phyloP scores from a whole-genome alignment of 2,888 invertebrate species.

The Catocala sponsa region DNA sequence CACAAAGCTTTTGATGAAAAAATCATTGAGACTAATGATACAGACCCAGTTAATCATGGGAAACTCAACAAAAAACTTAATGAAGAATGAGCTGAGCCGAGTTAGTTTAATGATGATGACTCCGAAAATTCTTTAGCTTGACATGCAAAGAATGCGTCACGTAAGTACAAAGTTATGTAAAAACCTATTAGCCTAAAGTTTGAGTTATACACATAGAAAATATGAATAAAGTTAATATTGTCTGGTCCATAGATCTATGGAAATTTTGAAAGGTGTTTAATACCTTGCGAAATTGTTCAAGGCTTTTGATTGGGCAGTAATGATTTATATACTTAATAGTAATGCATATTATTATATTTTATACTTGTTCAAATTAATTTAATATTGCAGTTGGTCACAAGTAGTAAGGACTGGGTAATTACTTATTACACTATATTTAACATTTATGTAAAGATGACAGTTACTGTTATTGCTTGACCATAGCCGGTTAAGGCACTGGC shows the following conservation, averaged over 20 bases:
- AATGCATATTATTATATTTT: too few relatives aligned
- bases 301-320: too few relatives aligned
- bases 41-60: slow-evolving; percentile 50
- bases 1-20: neutral
- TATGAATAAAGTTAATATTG: too few relatives aligned
- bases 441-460: slow-evolving; percentile 1
- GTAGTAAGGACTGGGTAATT: slow-evolving; percentile 14
- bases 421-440: slow-evolving; percentile 5
- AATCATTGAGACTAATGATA: slow-evolving; percentile 12
- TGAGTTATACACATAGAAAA: neutral
- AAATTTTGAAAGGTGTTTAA: too few relatives aligned
- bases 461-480: neutral
- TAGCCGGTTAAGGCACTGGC: neutral
- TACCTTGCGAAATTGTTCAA: too few relatives aligned
- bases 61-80: slow-evolving; percentile 62
- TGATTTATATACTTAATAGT: too few relatives aligned
- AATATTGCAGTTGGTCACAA: too few relatives aligned
- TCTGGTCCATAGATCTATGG: too few relatives aligned
- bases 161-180: slow-evolving; percentile 74
- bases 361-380: too few relatives aligned
- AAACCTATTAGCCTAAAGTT: slow-evolving; percentile 31
- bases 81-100: slow-evolving; percentile 57
- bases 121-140: slow-evolving; percentile 64
- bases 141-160: slow-evolving; percentile 74
- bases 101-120: slow-evolving; percentile 76